Evolutionary conservation across 1,140 invertebrate species (phyloP).

Genomic region (Phenacoccus solenopsis): DNA sequence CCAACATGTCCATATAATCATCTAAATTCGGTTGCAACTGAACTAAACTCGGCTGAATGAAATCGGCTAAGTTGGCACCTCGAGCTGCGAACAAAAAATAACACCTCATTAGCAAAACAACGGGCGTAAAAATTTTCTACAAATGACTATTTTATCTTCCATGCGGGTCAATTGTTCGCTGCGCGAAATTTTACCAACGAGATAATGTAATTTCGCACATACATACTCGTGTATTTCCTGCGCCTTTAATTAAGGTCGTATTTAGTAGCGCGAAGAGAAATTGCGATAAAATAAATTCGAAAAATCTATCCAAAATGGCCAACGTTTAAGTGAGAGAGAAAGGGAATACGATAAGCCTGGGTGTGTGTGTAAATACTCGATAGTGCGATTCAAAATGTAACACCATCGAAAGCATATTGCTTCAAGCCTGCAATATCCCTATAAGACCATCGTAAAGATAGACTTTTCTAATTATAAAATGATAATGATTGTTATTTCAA

Average conservation of each 20-base stretch:
- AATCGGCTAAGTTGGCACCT: slow-evolving; percentile 66
- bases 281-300: neutral
- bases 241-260: neutral
- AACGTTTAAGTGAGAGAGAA: too few relatives aligned
- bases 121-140: neutral
- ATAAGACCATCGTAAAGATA: neutral
- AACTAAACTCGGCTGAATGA: slow-evolving; percentile 94
- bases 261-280: neutral
- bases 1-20: slow-evolving; percentile 87
- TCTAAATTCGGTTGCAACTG: slow-evolving; percentile 93
- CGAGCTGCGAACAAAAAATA: slow-evolving; percentile 38
- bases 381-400: too few relatives aligned
- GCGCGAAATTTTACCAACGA: neutral
- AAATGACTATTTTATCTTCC: neutral
- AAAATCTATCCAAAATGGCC: neutral
- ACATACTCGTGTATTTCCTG: too few relatives aligned
- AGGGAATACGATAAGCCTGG: too few relatives aligned
- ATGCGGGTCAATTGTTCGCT: neutral
- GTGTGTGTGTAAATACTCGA: too few relatives aligned
- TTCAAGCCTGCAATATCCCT: too few relatives aligned
- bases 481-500: neutral
- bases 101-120: too few relatives aligned
- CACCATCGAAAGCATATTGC: too few relatives aligned
- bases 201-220: too few relatives aligned
- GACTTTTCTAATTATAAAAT: neutral